Evolutionary conservation across 2,113 vertebrate species (phyloP), one percentile per base, ranked within the genome.

Genomic region (Cryptomyrus ogoouensis): DNA sequence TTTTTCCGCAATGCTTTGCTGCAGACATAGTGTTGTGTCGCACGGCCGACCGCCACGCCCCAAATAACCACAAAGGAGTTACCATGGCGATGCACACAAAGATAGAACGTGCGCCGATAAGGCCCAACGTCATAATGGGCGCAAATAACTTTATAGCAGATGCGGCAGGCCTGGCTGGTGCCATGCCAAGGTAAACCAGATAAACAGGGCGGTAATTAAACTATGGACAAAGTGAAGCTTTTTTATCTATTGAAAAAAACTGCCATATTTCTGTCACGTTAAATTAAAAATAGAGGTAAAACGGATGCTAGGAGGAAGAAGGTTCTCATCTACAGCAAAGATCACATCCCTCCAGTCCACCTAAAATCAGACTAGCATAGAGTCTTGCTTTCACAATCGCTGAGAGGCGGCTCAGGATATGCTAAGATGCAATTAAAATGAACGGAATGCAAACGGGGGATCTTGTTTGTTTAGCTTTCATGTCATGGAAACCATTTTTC

Each of bases 341-440:
- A 66, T 1, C 39, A 56, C 56, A 70, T 19, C 24, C n/a, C 58
- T 7, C 62, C 74, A 15, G 21, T 47, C 13, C 5, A 49, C 58
- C 44, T 46, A 50, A n/a, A 77, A 89, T 35, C 44, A 89, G 44
- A 15, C 58, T 27, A 39, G n/a, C 42, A 8, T 13, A 88, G 27
- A 74, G 62, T 24, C 24, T 31, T 35, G 42, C 66, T 89, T 89
- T 77, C 88, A 44, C 66, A 89, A 89, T 77, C 46, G 3, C n/a
- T 8, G 46, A 89, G 39, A 83, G 46, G 27, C 19, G 8, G 44
- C 21, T 80, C 12, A 80, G 88, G 88, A 77, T 77, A 56, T 49
- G 39, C 70, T 27, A 24, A 62, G 70, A 15, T 13, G n/a, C 24
- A 56, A 46, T 56, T 84, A 56, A 56, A 21, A 49, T 10, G 31